Conservation (phyloP, 2,888 invertebrate genomes). For the Cheilosia urbana region DNA sequence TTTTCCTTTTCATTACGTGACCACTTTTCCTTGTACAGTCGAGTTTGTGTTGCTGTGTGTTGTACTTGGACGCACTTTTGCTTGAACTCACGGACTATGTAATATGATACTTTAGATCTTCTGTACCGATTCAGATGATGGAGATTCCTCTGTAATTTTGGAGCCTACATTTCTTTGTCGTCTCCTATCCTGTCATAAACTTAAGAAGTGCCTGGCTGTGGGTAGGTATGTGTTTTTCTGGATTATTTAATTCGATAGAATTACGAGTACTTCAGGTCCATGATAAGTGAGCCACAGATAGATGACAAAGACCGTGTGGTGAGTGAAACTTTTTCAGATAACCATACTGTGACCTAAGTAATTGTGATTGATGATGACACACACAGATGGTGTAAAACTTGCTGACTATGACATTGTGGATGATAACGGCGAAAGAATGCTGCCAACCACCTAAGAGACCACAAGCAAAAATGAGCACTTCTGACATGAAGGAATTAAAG, state of each 20-base stretch:
- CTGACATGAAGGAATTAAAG: too few relatives aligned
- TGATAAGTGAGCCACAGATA: constrained; percentile 18
- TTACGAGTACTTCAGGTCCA: constrained; percentile 28
- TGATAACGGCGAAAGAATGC: constrained; percentile 20
- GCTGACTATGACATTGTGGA: background rate
- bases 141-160: constrained; percentile 56
- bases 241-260: constrained; percentile 56
- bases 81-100: constrained; percentile 8
- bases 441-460: background rate
- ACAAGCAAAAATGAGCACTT: background rate
- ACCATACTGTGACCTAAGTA: constrained; percentile 52
- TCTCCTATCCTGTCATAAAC: background rate
- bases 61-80: constrained; percentile 38
- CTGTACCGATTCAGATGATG: constrained; percentile 12
- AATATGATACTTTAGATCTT: background rate
- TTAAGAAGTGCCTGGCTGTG: background rate
- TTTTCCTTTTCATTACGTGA: constrained; percentile 63
- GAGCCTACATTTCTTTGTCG: constrained; percentile 30
- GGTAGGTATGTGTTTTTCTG: constrained; percentile 24
- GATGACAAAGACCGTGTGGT: constrained; percentile 1
- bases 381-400: constrained; percentile 17
- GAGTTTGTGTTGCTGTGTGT: background rate
- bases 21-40: constrained; percentile 70
- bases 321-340: constrained; percentile 40
- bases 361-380: constrained; percentile 64